phyloP scores from a whole-genome alignment of 2,888 invertebrate genomes.

The Aricia artaxerxes region DNA sequence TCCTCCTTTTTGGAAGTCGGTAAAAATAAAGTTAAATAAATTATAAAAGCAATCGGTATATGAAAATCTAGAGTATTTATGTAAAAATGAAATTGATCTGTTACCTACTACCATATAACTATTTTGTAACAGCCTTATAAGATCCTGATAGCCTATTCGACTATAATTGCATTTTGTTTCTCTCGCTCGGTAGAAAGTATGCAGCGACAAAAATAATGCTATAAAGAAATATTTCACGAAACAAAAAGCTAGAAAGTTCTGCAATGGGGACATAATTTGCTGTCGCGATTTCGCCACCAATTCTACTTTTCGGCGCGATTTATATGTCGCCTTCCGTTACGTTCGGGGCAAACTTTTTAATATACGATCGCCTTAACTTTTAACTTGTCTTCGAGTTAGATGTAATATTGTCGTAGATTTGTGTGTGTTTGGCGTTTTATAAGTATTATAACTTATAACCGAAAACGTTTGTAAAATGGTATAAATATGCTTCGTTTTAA shows the following conservation, averaged over 20 bases:
- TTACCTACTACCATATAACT: too few species aligned
- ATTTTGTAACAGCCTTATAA: too few species aligned
- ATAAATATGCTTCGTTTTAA: too few species aligned
- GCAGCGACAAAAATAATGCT: neutral
- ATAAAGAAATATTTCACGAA: neutral
- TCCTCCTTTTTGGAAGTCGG: too few species aligned
- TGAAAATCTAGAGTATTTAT: too few species aligned
- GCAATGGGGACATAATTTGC: neutral
- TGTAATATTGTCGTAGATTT: neutral
- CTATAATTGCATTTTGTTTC: neutral
- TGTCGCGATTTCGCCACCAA: conserved; percentile 9
- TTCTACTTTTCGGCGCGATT: conserved; percentile 1
- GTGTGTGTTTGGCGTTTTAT: neutral
- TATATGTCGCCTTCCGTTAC: conserved; percentile 27
- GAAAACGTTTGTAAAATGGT: too few species aligned
- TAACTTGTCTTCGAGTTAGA: conserved; percentile 16
- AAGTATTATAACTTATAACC: too few species aligned
- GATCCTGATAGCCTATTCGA: too few species aligned
- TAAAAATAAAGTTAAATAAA: too few species aligned
- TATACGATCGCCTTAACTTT: conserved; percentile 25
- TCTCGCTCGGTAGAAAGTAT: neutral
- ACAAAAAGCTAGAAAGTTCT: neutral
- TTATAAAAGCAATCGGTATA: too few species aligned
- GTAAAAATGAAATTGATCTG: too few species aligned
- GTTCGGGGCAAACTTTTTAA: conserved; percentile 17